Base-by-base conservation (phyloP, 2,113 vertebrate genomes). In the Alouatta palliata region DNA sequence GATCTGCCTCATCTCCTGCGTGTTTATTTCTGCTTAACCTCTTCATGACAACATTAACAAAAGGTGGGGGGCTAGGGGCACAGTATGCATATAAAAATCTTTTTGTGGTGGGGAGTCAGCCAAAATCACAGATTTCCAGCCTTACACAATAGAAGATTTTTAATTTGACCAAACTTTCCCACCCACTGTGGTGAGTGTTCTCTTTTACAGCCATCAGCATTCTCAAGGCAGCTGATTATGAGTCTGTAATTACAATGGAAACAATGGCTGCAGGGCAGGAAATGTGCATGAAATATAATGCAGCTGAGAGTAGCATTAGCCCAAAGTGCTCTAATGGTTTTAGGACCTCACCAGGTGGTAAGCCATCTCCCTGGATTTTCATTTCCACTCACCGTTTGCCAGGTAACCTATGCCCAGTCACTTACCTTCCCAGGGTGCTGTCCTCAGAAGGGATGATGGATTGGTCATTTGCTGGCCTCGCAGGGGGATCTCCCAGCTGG, bases 221-320 rank as follows among this genome's bases (percentile, higher is more conserved):
- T 96, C 76, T 90, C 64, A 32, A 96, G n/a, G 86, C 54, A 84
- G 85, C 80, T 91, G 89, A 94, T 79, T 91, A 76, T 90, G 81
- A 93, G 75, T 90, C 77, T 96, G 82, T 97, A 95, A 95, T 97
- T 96, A 96, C 77, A 96, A 82, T 45, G 81, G 82, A 64, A 96
- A 77, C 92, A 82, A 77, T 91, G 87, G 90, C 92, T n/a, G 11
- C 64, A 45, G 92, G 76, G 76, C 87, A 96, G 92, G 79, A 91
- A 97, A 93, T 82, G 40, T 68, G 82, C 94, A 82, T 79, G 92
- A 93, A 95, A 73, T 58, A 91, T 71, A 88, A 82, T 68, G 82
- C 77, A 89, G n/a, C 73, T 91, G 81, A 89, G 79, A 95, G 96
- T 37, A 54, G 66, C 79, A 58, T 94, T 95, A 66, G 23, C 76